Base-by-base conservation (phyloP, 2,797 vertebrate genomes). In the Oryzias dopingdopingensis region DNA sequence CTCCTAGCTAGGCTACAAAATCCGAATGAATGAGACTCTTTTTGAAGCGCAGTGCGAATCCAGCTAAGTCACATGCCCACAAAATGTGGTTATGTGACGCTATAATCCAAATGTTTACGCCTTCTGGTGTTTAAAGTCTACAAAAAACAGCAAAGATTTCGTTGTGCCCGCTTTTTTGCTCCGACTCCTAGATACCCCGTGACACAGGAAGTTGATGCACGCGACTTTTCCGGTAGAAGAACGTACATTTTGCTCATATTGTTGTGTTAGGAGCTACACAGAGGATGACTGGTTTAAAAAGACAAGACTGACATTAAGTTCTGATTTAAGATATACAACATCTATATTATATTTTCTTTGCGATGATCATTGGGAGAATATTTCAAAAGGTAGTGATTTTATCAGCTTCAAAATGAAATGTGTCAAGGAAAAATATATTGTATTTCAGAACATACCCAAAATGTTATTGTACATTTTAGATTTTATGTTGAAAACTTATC, bases 151-250 rank as follows among this genome's bases (percentile, higher is more conserved):
- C 53, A 70, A 71, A 70, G 79, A 65, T 68, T 70, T 81, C 76
- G 61, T 63, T 87, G 69, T 86, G 86, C 84, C 86, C 89, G 87
- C 88, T 89, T 87, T 84, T 86, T 79, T 67, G 68, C 86, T 71
- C 79, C 74, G 86, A 87, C 86, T 83, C 76, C 77, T 77, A 73
- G 82, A 47, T 65, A 66, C 76, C 77, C 85, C 72, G 76, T 87
- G 73, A 89, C 82, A 90, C 84, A 77, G 90, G 89, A 91, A 87
- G 86, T 85, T 85, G 80, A 89, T 77, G 54, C 54, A 26, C 56
- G 41, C 45, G 53, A n/a, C 0, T 18, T 50, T 83, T 90, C 88
- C 86, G 78, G 76, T 20, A n/a, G 62, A 16, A 44, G 32, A 44
- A 52, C 48, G n/a, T 14, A 4, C 6, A 12, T 26, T n/a, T 49